Conservation (phyloP, 2,113 vertebrate genomes). For the Felis chaus region DNA sequence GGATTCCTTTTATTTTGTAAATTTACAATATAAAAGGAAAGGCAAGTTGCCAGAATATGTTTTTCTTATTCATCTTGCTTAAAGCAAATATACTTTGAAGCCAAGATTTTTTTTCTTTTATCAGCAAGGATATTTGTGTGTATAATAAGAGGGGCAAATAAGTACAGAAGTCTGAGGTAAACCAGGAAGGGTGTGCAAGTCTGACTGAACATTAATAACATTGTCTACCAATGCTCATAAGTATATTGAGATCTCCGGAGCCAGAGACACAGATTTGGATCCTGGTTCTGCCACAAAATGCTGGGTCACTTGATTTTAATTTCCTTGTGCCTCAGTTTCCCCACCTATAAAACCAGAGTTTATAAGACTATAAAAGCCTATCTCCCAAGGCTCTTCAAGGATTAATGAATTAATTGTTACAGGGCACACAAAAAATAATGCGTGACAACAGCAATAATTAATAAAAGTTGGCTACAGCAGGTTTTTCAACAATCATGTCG, state of each 20-base stretch:
- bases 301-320: not conserved
- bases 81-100: constrained; percentile 43
- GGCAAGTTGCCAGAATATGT: constrained; percentile 9
- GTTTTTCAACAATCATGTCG: not conserved
- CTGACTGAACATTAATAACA: not conserved
- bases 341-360: not conserved
- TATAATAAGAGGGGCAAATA: not conserved
- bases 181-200: not conserved
- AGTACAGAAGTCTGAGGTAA: not conserved
- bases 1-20: constrained; percentile 32
- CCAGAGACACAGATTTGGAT: not conserved
- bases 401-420: not conserved
- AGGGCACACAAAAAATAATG: fast-evolving
- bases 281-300: not conserved
- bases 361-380: not conserved
- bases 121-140: not conserved
- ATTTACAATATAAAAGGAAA: constrained; percentile 40
- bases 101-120: not conserved
- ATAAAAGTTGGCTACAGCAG: not conserved
- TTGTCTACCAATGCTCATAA: not conserved
- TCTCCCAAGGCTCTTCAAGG: not conserved
- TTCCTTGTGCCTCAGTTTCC: not conserved
- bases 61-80: constrained; percentile 24
- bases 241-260: not conserved
- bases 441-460: not conserved